phyloP scores from a whole-genome alignment of 2,888 invertebrate genomes.

The Epiblema foenella region DNA sequence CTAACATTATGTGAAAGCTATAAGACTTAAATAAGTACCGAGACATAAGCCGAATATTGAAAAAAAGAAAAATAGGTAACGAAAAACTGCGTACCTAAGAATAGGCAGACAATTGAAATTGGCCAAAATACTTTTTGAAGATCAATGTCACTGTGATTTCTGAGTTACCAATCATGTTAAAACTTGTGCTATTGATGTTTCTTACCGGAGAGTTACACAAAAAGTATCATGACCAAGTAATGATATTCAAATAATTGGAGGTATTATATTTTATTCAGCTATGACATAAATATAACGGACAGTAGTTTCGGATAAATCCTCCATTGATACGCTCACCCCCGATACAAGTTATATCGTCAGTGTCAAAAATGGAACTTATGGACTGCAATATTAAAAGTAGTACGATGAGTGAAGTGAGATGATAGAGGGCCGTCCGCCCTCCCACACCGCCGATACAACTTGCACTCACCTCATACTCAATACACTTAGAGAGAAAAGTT shows the following conservation, averaged over 20 bases:
- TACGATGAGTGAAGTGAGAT: conserved; percentile 34
- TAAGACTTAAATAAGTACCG: conserved; percentile 46
- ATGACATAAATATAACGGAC: no score
- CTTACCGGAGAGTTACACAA: not conserved
- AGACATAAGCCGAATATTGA: conserved; percentile 34
- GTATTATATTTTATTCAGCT: not conserved
- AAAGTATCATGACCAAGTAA: conserved; percentile 6
- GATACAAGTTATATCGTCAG: conserved; percentile 30
- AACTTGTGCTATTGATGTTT: not conserved
- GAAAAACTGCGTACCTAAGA: not conserved
- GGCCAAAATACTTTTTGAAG: not conserved
- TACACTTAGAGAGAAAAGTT: not conserved
- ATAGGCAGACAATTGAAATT: not conserved
- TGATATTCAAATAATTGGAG: not conserved
- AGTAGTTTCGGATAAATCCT: not conserved
- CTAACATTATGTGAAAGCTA: conserved; percentile 61
- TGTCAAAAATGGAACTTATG: conserved; percentile 36
- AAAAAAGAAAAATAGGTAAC: not conserved
- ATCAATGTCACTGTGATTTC: not conserved
- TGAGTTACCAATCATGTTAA: not conserved
- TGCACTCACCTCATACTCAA: not conserved
- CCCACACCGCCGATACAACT: conserved; percentile 38
- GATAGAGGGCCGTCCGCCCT: conserved; percentile 36
- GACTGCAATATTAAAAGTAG: conserved; percentile 37
- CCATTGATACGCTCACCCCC: not conserved